These are phyloP conservation scores for Vanacampus margaritifer DNA, from an alignment of 2,113 vertebrate species.

Conservation along the genomic window DNA sequence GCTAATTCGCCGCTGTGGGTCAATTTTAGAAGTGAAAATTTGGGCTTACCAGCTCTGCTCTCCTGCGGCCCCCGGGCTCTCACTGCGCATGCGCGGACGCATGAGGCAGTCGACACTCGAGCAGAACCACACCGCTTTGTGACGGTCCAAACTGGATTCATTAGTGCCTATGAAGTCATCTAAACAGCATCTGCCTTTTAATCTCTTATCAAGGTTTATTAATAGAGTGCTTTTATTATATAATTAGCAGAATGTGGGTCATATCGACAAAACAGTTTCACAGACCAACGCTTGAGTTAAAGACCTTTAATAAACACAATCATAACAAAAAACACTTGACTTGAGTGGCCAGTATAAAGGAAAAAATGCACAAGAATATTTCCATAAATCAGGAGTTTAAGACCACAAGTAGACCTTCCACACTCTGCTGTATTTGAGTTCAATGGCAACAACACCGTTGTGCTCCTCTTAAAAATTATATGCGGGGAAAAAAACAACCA, in stretches of 20 bases:
- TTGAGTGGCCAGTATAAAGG: slow-evolving; percentile 8
- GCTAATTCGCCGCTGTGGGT: slow-evolving; percentile 38
- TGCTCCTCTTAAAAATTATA: not conserved
- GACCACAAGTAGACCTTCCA: not conserved
- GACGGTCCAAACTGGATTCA: slow-evolving; percentile 3
- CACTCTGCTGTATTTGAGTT: not conserved
- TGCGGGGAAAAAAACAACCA: too few relatives aligned
- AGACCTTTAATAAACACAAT: slow-evolving; percentile 57
- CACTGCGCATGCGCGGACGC: slow-evolving; percentile 69
- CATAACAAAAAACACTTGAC: slow-evolving; percentile 22
- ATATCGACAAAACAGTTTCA: slow-evolving; percentile 29
- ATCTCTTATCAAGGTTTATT: not conserved
- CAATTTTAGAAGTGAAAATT: slow-evolving; percentile 57
- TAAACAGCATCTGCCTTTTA: not conserved
- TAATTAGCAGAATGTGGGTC: slow-evolving; percentile 59
- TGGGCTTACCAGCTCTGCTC: slow-evolving; percentile 76
- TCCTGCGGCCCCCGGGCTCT: slow-evolving; percentile 67
- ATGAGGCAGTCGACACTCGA: slow-evolving; percentile 32
- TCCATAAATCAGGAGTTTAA: slow-evolving; percentile 23
- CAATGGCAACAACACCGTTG: not conserved
- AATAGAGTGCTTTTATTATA: slow-evolving; percentile 18
- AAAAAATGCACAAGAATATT: not conserved
- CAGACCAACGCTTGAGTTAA: not conserved
- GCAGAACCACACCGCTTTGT: not conserved
- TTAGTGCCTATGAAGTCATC: not conserved